Evolutionary conservation across 2,113 vertebrate species (phyloP).

Genomic region (Panurus biarmicus): DNA sequence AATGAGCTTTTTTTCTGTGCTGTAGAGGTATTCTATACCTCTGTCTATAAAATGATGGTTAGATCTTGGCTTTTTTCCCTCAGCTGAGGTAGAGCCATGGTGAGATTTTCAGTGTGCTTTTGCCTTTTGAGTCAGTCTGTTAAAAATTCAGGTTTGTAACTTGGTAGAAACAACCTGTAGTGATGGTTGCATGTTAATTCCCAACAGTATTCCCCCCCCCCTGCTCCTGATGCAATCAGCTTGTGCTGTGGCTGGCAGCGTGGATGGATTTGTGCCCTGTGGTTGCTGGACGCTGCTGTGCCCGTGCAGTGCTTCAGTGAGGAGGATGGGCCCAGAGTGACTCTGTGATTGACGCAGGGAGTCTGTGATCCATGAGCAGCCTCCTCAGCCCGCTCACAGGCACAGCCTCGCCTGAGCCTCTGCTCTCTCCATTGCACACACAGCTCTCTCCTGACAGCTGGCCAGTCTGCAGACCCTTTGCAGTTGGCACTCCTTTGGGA

Average conservation of each 20-base stretch:
- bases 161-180: not conserved
- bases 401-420: not conserved
- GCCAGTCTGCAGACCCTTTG: not conserved
- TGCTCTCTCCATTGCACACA: too few species aligned
- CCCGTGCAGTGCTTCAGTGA: slow-evolving; percentile 50
- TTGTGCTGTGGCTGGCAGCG: accelerated
- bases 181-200: not conserved
- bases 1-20: not conserved
- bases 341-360: slow-evolving; percentile 66
- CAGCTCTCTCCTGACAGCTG: not conserved
- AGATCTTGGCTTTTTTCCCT: not conserved
- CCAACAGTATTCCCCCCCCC: not conserved
- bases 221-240: not conserved
- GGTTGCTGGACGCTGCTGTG: slow-evolving; percentile 65
- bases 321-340: slow-evolving; percentile 63
- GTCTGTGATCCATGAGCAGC: slow-evolving; percentile 37
- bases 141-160: not conserved
- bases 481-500: accelerated
- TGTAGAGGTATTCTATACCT: not conserved
- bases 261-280: slow-evolving; percentile 37
- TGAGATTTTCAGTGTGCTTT: not conserved
- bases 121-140: not conserved
- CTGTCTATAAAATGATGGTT: not conserved
- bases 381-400: slow-evolving; percentile 68
- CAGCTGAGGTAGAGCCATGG: not conserved